Evolutionary conservation across 2,113 vertebrate species (phyloP), one percentile per base, ranked within the genome.

Genomic region (Zapus hudsonius): DNA sequence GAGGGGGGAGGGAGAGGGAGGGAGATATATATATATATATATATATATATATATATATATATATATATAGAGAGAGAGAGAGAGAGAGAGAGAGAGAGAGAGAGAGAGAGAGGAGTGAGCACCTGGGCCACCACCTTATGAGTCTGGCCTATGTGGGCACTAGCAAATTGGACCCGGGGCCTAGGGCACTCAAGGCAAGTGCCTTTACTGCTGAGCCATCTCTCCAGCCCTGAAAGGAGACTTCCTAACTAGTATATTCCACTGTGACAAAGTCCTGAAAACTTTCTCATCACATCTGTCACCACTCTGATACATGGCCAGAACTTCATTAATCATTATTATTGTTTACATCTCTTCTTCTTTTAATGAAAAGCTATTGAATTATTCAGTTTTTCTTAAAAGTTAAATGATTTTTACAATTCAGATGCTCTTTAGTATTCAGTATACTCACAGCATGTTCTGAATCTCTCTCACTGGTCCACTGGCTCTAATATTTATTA

Each of bases 401-500:
- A 96, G 72, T 95, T 96, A 72, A 95, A 36, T 94, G 55, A 88
- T 88, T 83, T 94, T 90, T 88, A 52, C 67, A 89, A 95, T 95
- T 95, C 63, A 73, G 44, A 74, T 83, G 47, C 16, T 93, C 44
- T 93, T 95, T 92, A 85, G 59, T 95, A 82, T 95, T 93, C 38
- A 52, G 0, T 86, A 70, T 80, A 95, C 92, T 93, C 90, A 88
- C 70, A 94, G 80, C 61, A 87, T 79, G 44, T 36, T 80, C 85
- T 87, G 52, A 55, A 20, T 78, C 55, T 90, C n/a, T 84, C 66
- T 96, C 29, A 86, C 40, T 94, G 88, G 90, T 94, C 66, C 66
- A 84, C 42, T 93, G 83, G 61, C 47, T 95, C 90, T 93, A 86
- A 92, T 87, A 95, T 95, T 92, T 96, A 93, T 93, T 96, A 84